These are phyloP conservation scores for Dicrurus megarhynchus DNA, from an alignment of 2,113 vertebrate genomes.

Conservation along the genomic window DNA sequence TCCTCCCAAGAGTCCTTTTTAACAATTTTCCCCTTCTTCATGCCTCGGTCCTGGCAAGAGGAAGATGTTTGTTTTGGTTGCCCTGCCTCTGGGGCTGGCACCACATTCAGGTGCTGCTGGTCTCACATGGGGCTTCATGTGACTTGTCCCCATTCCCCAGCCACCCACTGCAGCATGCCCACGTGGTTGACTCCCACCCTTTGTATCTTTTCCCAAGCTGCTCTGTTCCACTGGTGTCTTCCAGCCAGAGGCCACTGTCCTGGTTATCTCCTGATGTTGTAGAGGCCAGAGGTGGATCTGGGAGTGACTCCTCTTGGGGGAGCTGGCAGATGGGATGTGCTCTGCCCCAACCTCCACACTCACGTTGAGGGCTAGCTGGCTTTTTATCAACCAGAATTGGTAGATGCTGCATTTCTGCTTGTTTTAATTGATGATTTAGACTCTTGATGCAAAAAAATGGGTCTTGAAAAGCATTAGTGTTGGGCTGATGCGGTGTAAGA, in stretches of 20 bases:
- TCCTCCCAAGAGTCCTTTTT: background rate
- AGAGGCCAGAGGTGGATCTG: background rate
- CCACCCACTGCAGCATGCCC: background rate
- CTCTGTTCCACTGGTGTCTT: background rate
- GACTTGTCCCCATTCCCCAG: background rate
- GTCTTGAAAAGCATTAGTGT: background rate
- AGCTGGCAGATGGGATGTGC: background rate
- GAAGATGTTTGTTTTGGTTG: background rate
- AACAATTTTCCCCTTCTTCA: background rate
- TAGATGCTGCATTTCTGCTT: background rate
- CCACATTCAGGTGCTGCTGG: background rate
- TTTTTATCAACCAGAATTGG: background rate
- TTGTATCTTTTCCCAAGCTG: background rate
- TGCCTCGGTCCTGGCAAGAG: background rate
- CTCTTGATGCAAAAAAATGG: background rate
- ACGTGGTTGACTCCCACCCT: background rate
- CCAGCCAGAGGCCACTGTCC: background rate
- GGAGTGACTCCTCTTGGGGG: background rate
- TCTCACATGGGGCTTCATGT: background rate
- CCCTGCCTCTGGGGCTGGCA: background rate
- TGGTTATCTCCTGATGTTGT: background rate
- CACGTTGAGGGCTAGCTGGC: rapidly evolving
- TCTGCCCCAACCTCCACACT: background rate
- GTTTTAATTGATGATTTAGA: background rate
- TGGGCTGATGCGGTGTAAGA: rapidly evolving